These are phyloP conservation scores for Coccyzus lansbergi DNA, from an alignment of 2,797 vertebrate species.

Conservation along the genomic window DNA sequence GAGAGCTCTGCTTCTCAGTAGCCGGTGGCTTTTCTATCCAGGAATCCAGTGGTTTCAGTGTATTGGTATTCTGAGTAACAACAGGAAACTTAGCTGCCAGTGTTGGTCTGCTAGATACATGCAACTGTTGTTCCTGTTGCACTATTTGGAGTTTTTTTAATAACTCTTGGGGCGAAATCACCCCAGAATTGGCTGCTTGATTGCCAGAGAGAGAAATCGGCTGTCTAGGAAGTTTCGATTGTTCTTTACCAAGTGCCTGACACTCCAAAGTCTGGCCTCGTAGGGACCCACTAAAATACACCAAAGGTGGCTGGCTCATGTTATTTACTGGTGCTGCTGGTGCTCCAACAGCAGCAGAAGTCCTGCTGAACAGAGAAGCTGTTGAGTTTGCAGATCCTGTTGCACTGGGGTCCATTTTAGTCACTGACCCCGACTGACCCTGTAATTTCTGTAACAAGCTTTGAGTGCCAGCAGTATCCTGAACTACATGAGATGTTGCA, in stretches of 20 bases:
- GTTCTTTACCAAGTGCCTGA: conserved; percentile 56
- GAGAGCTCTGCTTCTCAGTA: conserved; percentile 76
- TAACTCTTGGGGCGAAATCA: conserved; percentile 89
- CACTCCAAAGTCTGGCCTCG: conserved; percentile 51
- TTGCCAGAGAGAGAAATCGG: conserved; percentile 42
- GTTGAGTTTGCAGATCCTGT: neutral
- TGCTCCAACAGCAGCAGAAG: conserved; percentile 13
- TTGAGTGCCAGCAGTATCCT: conserved; percentile 45
- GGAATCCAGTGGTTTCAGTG: conserved; percentile 66
- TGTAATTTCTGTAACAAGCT: conserved; percentile 74
- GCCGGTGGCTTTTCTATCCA: conserved; percentile 71
- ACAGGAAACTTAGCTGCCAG: conserved; percentile 89
- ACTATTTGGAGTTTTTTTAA: conserved; percentile 89
- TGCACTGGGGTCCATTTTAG: neutral
- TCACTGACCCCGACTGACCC: neutral
- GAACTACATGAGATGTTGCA: neutral
- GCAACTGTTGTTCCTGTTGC: conserved; percentile 87
- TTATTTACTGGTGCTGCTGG: neutral
- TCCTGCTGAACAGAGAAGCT: conserved; percentile 1
- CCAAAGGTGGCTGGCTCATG: conserved; percentile 71
- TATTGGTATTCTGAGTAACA: conserved; percentile 35
- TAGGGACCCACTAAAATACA: conserved; percentile 73
- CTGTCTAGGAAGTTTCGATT: conserved; percentile 51
- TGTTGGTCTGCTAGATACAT: conserved; percentile 70
- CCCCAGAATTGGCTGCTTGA: conserved; percentile 67